Base-by-base conservation (phyloP, 2,797 vertebrate species). In the Sebastes diaconus region DNA sequence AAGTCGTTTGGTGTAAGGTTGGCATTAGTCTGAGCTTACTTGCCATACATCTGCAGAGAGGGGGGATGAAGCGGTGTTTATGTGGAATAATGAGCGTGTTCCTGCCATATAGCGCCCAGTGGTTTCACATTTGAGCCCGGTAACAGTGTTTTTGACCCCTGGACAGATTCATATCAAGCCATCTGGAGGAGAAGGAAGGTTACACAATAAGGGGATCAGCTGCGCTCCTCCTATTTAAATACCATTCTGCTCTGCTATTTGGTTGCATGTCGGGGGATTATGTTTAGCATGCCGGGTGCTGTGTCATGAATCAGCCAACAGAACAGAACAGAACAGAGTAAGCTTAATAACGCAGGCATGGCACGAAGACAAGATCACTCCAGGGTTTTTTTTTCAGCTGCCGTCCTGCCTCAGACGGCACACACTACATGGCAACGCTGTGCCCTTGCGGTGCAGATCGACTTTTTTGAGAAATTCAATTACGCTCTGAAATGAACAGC, bases 151-250 rank as follows among this genome's bases (percentile, higher is more conserved):
- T 86, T 57, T 90, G 81, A 91, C 83, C 88, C 85, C 84, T 75
- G 75, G 75, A 67, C 66, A 61, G 84, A 85, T 88, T 91, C 79
- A 75, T 81, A 83, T 81, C 70, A 77, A 87, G 83, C 90, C 88
- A 91, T 92, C 88, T 94, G 88, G 84, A 81, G 77, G 81, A 80
- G 83, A 80, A 58, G 78, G 82, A 85, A 81, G 86, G 86, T 92
- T 93, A 88, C 91, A 90, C 91, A 94, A 92, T 88, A 80, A 13
- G 79, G 68, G 81, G 84, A 92, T 94, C 89, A 91, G 90, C 91
- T 87, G 85, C 68, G 78, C 90, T 92, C 86, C 73, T 91, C 89
- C 81, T 81, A 73, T 89, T 92, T 86, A 90, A 92, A 90, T 87
- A 90, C 86, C 88, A 86, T 77, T 92, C 84, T 85, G 91, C 82